phyloP scores from a whole-genome alignment of 2,113 vertebrate species.

The Stercorarius parasiticus region DNA sequence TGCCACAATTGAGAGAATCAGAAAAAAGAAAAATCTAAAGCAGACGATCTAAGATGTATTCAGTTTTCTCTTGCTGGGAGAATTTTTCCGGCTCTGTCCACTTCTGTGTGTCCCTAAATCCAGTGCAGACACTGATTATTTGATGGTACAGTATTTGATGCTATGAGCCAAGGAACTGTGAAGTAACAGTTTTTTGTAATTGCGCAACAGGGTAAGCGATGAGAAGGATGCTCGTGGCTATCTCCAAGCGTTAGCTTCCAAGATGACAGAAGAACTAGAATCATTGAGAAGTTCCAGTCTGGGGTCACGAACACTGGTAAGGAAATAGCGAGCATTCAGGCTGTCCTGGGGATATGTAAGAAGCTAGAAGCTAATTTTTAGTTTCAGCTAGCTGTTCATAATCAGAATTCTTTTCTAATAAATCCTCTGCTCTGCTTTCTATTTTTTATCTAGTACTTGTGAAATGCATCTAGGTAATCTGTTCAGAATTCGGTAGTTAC shows the following conservation, averaged over 20 bases:
- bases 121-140: neutral
- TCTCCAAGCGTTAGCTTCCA: conserved; percentile 94
- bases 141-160: neutral
- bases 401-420: neutral
- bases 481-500: neutral
- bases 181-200: neutral
- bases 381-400: neutral
- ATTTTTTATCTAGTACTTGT: neutral
- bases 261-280: conserved; percentile 97
- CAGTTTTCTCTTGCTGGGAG: neutral
- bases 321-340: neutral
- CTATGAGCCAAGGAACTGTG: neutral
- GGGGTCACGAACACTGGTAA: conserved; percentile 89
- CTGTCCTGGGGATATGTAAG: neutral
- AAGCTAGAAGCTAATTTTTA: neutral
- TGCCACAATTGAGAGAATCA: conserved; percentile 8
- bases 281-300: conserved; percentile 87
- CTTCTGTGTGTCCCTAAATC: neutral
- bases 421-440: neutral
- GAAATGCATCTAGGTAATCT: neutral
- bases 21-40: neutral
- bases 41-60: neutral
- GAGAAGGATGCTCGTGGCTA: conserved; percentile 97
- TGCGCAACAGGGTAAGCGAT: conserved; percentile 89
- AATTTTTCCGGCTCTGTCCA: neutral